Base-by-base conservation (phyloP, 2,113 vertebrate species). In the Rhea pennata region DNA sequence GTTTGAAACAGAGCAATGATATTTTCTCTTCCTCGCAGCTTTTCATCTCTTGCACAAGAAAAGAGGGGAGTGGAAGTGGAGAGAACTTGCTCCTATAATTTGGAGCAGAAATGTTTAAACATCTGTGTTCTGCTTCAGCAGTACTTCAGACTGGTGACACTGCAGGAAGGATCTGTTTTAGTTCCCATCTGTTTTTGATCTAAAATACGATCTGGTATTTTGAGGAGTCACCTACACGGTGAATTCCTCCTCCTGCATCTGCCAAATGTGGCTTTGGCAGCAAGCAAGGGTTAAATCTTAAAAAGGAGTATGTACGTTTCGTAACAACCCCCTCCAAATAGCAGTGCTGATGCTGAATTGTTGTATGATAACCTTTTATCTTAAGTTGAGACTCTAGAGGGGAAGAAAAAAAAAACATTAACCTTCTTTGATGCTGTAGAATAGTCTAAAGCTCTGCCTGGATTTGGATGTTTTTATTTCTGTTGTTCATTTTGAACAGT, bases 391-490 rank as follows among this genome's bases (percentile, higher is more conserved):
- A 80, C 44, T 88, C 48, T 6, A 2, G n/a, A 82, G 46, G 36
- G 59, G 22, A 31, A 31, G 29, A 10, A 51, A 33, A 26, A 48
- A 26, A 50, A 16, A 36, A 36, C 6, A 84, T 83, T 92, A 83
- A 94, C 80, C 75, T 85, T 66, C 62, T 86, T 91, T 76, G 79
- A n/a, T 53, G 39, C 70, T 81, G 71, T 40, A 48, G 85, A 96
- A 88, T 53, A 66, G 36, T 40, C 94, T 84, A 93, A 94, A 90
- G 56, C 54, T 48, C 88, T 96, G 88, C 62, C 65, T 90, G 44
- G 59, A 48, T 91, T 91, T 92, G 83, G 24, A 31, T 59, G 74
- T 17, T 75, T 29, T 33, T 44, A 58, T 96, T 84, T 17, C 71
- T 75, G 13, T 79, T 71, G 15, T 84, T 79, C 23, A 56, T 93